Percentiles rank a stretch among this genome's conserved stretches.
These are phyloP conservation scores for Maccullochella peelii DNA, from an alignment of 2,113 vertebrate species.

Conservation along the genomic window DNA sequence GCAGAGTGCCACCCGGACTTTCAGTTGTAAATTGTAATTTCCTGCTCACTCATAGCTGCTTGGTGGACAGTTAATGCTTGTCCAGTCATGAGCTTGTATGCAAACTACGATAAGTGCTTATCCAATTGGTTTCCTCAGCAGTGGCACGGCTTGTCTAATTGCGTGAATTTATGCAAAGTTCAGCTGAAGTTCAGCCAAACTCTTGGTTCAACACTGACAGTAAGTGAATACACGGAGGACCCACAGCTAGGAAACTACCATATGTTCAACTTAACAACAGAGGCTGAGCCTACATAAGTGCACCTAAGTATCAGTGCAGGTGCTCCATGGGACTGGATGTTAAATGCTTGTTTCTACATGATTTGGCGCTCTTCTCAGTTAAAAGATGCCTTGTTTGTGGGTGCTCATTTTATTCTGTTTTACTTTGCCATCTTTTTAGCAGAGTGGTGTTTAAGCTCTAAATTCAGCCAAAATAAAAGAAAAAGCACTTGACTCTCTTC, in stretches of 20 bases:
- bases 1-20: background rate
- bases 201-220: slow-evolving; percentile 1
- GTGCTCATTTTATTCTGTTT: background rate
- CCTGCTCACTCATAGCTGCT: slow-evolving; percentile 10
- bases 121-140: slow-evolving; percentile 21
- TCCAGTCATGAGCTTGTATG: slow-evolving; percentile 23
- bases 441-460: too few relatives aligned
- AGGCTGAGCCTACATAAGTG: background rate
- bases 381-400: background rate
- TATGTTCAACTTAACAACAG: background rate
- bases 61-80: background rate
- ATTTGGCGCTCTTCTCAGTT: background rate
- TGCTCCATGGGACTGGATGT: background rate
- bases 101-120: slow-evolving; percentile 33
- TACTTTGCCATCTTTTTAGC: too few relatives aligned
- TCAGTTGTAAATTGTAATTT: background rate
- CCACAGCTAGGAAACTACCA: background rate
- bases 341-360: background rate
- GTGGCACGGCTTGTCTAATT: slow-evolving; percentile 29
- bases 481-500: too few relatives aligned
- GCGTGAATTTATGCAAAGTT: slow-evolving; percentile 41
- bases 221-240: slow-evolving; percentile 11
- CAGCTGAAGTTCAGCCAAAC: slow-evolving; percentile 37
- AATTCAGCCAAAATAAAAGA: too few relatives aligned
- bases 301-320: background rate